Base-by-base conservation (phyloP, 2,797 vertebrate species). In the Silurus aristotelis region DNA sequence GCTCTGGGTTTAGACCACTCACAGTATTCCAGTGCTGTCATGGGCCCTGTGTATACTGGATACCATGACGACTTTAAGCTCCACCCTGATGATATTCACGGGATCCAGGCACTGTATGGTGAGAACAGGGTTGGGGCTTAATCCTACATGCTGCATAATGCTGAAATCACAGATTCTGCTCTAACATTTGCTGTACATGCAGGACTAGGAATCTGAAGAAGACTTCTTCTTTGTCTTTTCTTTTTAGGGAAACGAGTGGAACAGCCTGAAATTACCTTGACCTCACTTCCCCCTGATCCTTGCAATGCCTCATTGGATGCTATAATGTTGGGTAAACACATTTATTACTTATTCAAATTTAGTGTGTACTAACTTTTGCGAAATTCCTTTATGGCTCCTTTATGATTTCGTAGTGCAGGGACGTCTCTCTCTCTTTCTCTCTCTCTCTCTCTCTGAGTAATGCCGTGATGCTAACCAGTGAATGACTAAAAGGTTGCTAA, bases 21-120 rank as follows among this genome's bases (percentile, higher is more conserved):
- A 0, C 92, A 95, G 48, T 89, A 94, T 73, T 83, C 91, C 70
- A 89, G 66, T 0, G 96, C 97, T 0, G 92, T 97, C 70, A 97
- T 97, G 96, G 96, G 93, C 2, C 95, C 97, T 0, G 90, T 96
- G 56, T 97, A 97, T 85, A 85, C 78, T 13, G 96, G 96, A 14
- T 97, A 96, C 90, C 92, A 75, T 52, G 87, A 92, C 1, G 75
- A 92, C 89, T 97, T 97, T 90, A 94, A 89, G 66, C 94, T 97
- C 6, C 96, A 97, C 86, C 43, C 82, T 0, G 96, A 97, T 73
- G 96, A 97, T 80, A 91, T 97, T 56, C 91, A 38, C 17, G 96
- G 96, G 80, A 97, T 97, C 88, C 96, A 96, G 90, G 93, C 93
- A 80, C 91, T 97, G 79, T 97, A 97, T 1, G 97, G 96, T 97